Percentiles rank a stretch among this genome's conserved stretches.
These are phyloP conservation scores for Phycodurus eques DNA, from an alignment of 2,113 vertebrate species.

Conservation along the genomic window DNA sequence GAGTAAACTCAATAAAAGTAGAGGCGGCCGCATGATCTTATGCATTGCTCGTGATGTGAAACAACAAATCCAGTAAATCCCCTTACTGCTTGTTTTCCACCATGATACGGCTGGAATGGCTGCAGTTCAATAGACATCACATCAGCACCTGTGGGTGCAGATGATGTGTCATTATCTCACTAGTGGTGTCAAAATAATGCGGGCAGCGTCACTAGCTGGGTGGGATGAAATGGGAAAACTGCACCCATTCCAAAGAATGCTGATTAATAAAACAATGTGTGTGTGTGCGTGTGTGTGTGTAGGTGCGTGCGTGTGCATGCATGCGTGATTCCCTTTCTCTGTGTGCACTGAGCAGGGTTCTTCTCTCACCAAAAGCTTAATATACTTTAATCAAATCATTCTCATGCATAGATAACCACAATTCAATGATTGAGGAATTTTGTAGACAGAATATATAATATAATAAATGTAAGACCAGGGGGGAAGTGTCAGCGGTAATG, in stretches of 20 bases:
- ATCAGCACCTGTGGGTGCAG: constrained; percentile 28
- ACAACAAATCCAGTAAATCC: constrained; percentile 49
- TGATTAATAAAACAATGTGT: background rate
- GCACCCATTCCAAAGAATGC: background rate
- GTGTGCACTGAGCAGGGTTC: background rate
- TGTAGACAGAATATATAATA: background rate
- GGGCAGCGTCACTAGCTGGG: constrained; percentile 3
- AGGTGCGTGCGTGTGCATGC: background rate
- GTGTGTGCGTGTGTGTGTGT: too few species aligned
- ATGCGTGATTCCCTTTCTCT: background rate
- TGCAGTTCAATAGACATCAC: constrained; percentile 35
- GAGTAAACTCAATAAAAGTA: constrained; percentile 26
- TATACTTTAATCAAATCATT: background rate
- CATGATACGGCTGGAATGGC: constrained; percentile 58
- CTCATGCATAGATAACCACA: background rate
- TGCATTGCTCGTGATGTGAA: constrained; percentile 30
- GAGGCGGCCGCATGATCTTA: constrained; percentile 39
- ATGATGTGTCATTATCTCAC: constrained; percentile 48
- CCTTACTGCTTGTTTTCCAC: constrained; percentile 38
- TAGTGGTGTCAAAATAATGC: constrained; percentile 20
- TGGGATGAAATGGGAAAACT: constrained; percentile 4
- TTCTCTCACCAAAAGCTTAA: background rate
- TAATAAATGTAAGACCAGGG: background rate
- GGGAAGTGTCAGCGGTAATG: background rate
- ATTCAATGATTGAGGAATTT: background rate